Percentiles rank a stretch among this genome's conserved stretches.
phyloP scores from a whole-genome alignment of 2,113 vertebrate genomes.

The Chlorodrepanis virens region DNA sequence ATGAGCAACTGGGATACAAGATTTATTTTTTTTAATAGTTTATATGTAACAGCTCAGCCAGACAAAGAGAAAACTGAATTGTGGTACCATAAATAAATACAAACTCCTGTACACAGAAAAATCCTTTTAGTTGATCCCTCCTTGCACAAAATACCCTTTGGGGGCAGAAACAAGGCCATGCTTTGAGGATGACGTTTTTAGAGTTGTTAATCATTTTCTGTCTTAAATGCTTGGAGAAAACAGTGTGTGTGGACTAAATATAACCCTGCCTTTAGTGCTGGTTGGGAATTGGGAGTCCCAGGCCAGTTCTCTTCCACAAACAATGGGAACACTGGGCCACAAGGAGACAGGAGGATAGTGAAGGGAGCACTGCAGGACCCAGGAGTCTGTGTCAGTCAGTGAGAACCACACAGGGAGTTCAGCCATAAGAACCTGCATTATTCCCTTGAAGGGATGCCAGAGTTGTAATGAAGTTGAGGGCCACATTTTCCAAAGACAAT shows the following conservation, averaged over 20 bases:
- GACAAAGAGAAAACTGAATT: background rate
- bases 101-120: background rate
- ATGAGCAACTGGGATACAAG: background rate
- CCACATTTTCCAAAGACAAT: background rate
- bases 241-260: background rate
- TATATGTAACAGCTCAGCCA: background rate
- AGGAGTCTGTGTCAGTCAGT: background rate
- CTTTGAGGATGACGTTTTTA: background rate
- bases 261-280: background rate
- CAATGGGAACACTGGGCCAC: background rate
- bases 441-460: background rate
- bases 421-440: background rate
- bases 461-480: background rate
- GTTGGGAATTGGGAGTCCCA: background rate
- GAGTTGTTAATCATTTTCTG: background rate
- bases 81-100: background rate
- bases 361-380: background rate
- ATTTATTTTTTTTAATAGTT: background rate
- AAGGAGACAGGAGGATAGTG: background rate
- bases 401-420: accelerated
- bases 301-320: background rate
- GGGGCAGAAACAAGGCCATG: background rate
- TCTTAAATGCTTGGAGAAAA: background rate
- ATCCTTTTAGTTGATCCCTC: background rate
- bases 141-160: background rate